Base-by-base conservation (phyloP, 2,113 vertebrate species). In the Bolborhynchus lineola region DNA sequence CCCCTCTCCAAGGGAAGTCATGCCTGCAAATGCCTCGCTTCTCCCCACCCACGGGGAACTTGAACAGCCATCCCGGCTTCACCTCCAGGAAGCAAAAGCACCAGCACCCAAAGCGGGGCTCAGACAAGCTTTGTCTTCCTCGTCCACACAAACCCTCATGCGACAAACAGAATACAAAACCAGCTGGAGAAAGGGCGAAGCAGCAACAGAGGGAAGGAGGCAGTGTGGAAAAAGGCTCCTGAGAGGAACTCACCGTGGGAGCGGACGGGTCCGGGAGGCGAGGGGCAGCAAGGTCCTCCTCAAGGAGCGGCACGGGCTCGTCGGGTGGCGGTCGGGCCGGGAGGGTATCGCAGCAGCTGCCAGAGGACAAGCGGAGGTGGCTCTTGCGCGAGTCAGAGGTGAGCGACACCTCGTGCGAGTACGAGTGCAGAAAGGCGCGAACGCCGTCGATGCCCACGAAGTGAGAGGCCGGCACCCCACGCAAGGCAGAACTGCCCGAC, bases 261-360 rank as follows among this genome's bases (percentile, higher is more conserved):
- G 9, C 1, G 1, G 11, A 0, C 3, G 25, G 17, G 5, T 35
- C 31, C 2, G 4, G 3, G 0, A 2, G 9, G 13, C 8, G 4
- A 4, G 12, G 1, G 5, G 10, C 3, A 3, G 18, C 10, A 35
- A 1, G 0, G 1, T 19, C 50, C 5, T 21, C 13, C 55, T 20
- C 8, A 8, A 59, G 20, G 20, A 59, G 33, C 7, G 11, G 53
- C 7, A 5, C 18, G 2, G 29, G 53, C 31, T 55, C 12, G 7
- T 33, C 31, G 31, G 18, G 53, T 1, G 15, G 17, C 0, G 33
- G 28, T 1, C 20, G 86, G 25, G 52, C 93, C 29, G 93, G 60
- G 4, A 97, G 96, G 3, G 67, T 97, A 55, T 97, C 95, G 2
- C 88, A 96, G 11, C 94, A 97, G 47, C 95, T 97, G 84, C 17